These are phyloP conservation scores for Triplophysa bombifrons DNA, from an alignment of 2,797 vertebrate genomes.

Conservation along the genomic window DNA sequence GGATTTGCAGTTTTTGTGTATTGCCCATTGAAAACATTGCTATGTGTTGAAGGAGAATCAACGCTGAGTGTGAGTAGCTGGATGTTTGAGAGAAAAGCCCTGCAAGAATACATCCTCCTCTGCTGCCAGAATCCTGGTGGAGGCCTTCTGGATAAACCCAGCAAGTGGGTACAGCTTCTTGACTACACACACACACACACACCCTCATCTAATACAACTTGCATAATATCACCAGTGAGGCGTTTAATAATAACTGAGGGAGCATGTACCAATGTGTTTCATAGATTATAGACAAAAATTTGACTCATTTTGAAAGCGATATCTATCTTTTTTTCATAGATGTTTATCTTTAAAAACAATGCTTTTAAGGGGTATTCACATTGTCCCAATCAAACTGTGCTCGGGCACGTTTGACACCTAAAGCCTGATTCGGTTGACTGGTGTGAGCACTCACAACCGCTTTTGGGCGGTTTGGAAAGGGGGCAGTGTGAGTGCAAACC, in stretches of 20 bases:
- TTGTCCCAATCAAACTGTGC: too few species aligned
- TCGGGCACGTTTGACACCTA: too few species aligned
- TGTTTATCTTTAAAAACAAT: background rate
- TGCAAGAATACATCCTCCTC: conserved; percentile 97
- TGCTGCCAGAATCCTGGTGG: conserved; percentile 94
- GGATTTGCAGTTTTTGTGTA: background rate
- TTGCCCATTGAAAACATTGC: background rate
- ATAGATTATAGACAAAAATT: background rate
- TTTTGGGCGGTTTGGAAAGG: too few species aligned
- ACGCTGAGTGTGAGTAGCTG: conserved; percentile 86
- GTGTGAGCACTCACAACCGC: too few species aligned
- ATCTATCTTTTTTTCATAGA: background rate
- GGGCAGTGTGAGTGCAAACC: too few species aligned
- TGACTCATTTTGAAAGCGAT: background rate
- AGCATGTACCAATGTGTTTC: background rate
- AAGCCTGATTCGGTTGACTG: too few species aligned
- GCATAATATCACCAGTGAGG: conserved; percentile 4
- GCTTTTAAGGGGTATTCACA: too few species aligned
- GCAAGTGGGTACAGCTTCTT: conserved; percentile 87
- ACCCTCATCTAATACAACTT: background rate
- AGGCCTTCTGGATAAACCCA: conserved; percentile 94
- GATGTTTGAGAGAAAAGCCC: conserved; percentile 95
- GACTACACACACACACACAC: conserved; percentile 22
- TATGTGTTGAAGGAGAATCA: conserved; percentile 78
- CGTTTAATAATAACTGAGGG: background rate